phyloP scores from a whole-genome alignment of 2,113 vertebrate genomes.

The Argyrosomus japonicus region DNA sequence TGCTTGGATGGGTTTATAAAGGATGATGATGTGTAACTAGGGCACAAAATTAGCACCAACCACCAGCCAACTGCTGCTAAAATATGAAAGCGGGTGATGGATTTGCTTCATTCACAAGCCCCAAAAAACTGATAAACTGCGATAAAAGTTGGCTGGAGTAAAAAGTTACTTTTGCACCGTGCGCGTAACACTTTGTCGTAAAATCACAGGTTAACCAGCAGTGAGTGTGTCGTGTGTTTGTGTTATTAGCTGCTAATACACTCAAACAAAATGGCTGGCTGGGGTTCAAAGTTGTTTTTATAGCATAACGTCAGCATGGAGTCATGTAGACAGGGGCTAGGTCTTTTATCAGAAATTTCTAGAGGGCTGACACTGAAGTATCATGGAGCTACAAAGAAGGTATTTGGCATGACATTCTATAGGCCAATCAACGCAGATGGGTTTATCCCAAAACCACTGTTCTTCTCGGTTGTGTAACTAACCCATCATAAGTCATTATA shows the following conservation, averaged over 20 bases:
- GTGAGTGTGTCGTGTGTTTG: not conserved
- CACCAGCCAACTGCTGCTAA: too few relatives aligned
- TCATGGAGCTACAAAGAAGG: conserved; percentile 64
- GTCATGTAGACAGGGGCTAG: conserved; percentile 56
- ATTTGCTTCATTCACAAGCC: too few relatives aligned
- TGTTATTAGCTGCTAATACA: conserved; percentile 7
- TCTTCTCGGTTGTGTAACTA: conserved; percentile 69
- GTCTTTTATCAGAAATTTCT: conserved; percentile 71
- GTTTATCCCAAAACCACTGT: conserved; percentile 64
- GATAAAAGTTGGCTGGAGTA: too few relatives aligned
- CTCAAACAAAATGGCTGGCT: conserved; percentile 46
- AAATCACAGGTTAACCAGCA: not conserved
- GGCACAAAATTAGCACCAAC: too few relatives aligned
- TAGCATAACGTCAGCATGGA: conserved; percentile 56
- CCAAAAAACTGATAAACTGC: too few relatives aligned
- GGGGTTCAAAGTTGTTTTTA: conserved; percentile 28
- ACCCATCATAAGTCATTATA: conserved; percentile 61
- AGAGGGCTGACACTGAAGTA: conserved; percentile 74
- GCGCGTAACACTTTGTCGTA: too few relatives aligned
- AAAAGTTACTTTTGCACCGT: too few relatives aligned
- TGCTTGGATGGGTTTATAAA: not conserved
- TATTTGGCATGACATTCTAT: conserved; percentile 69
- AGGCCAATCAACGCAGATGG: conserved; percentile 55
- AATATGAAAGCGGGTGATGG: too few relatives aligned
- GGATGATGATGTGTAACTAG: not conserved